Base-by-base conservation (phyloP, 2,113 vertebrate species). In the Plecotus auritus region DNA sequence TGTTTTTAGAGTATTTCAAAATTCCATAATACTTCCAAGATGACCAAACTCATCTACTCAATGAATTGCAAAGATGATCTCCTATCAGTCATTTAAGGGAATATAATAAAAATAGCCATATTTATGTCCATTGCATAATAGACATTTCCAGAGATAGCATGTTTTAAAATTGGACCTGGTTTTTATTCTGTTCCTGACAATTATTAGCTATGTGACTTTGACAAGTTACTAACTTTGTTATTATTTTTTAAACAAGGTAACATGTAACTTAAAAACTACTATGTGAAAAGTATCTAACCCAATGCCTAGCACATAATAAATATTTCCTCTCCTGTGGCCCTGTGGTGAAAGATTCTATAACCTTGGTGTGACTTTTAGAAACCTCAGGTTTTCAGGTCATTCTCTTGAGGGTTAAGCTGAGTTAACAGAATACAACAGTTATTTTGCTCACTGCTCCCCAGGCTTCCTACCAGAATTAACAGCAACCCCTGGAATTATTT, bases 1-100 rank as follows among this genome's bases (percentile, higher is more conserved):
- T 67, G 73, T 88, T 92, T 74, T 61, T 85, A 92, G 78, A n/a
- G 85, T 64, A 22, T 67, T 95, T 96, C 56, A 96, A 90, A 77
- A 87, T 69, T 54, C 64, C 59, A 42, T 56, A 40, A 11, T 94
- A 23, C 35, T 91, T 94, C 16, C 18, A 89, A 89, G 80, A 91
- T 90, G 16, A 40, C 45, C 42, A 67, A 96, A 72, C 26, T 88
- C 80, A 67, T 59, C 70, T 92, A 77, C 23, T 28, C 85, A 74
- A 64, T 76, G 32, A 54, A 74, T 73, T 78, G 23, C 61, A 47
- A 16, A 89, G 82, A 64, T 72, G 49, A 13, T 92, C 86, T 90
- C 93, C 30, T 93, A 49, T 74, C 74, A 26, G 5, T 84, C 9
- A 81, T 85, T 89, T 73, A 91, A 90, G 28, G 22, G n/a, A 91